Evolutionary conservation across 2,888 invertebrate species (phyloP).

Genomic region (Temnothorax unifasciatus): DNA sequence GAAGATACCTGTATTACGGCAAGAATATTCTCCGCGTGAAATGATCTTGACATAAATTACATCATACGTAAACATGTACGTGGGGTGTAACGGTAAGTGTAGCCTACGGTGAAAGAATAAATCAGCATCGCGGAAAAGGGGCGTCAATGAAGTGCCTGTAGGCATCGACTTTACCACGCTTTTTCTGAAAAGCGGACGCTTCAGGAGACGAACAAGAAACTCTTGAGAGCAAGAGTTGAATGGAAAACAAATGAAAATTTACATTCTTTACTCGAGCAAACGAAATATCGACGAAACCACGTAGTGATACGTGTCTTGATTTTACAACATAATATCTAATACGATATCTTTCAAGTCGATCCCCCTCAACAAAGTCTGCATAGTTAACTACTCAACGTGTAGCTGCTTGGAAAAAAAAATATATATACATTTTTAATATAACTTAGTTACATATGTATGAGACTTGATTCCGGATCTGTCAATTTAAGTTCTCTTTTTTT

Average conservation of each 20-base stretch:
- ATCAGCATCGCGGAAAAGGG: neutral
- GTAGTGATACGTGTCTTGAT: neutral
- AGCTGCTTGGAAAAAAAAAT: neutral
- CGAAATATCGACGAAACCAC: neutral
- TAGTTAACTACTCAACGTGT: neutral
- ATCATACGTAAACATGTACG: neutral
- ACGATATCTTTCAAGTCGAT: neutral
- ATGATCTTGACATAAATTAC: constrained; percentile 18
- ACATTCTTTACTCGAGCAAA: neutral
- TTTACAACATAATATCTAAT: neutral
- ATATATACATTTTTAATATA: neutral
- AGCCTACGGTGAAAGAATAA: neutral
- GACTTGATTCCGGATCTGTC: neutral
- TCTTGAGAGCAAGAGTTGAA: neutral
- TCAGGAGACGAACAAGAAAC: neutral
- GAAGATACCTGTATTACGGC: neutral
- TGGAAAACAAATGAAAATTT: neutral
- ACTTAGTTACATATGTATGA: neutral
- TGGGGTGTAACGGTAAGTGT: neutral
- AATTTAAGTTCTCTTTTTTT: too few relatives aligned
- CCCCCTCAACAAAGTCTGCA: neutral
- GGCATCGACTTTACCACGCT: neutral
- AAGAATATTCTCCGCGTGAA: neutral
- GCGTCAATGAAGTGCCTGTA: neutral
- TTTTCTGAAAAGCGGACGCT: neutral